Evolutionary conservation across 92 coral and sea anemone genomes (phyloP), one percentile per base, ranked within the genome.

Genomic region (Epizoanthus rinbou): DNA sequence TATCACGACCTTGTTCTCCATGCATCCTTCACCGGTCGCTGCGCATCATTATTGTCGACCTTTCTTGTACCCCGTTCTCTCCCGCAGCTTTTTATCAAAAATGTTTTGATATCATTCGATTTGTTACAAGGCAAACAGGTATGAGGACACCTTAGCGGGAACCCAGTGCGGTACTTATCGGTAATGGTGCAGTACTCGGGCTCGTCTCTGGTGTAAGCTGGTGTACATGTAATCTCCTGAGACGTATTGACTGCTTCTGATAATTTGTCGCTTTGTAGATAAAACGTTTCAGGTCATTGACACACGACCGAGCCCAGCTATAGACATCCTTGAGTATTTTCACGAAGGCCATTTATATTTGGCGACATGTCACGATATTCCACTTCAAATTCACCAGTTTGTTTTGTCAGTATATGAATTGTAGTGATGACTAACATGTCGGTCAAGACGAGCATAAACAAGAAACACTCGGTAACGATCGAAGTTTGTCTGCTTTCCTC

Each of bases 101-200:
- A 15, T 74, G 80, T 74, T 74, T 74, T 74, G 80, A 74, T 74
- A 74, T 53, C 80, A 74, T 24, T 53, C 50, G 80, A 74, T 74
- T 33, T 50, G 54, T 18, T 17, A 25, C 39, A 35, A 74, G 63
- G 18, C 57, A 74, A 25, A 25, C 41, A 9, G 43, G 63, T 25
- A 54, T 13, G 11, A 15, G 63, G 17, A 33, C 28, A 33, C 31
- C 19, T 28, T 67, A 67, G 72, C 50, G 47, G 72, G 72, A 24
- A 67, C 17, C 8, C 35, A 67, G 37, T 31, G 45, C 47, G 19
- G 72, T 13, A 41, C 25, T 1, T 5, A 45, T 45, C 13, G 21
- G 72, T 67, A 16, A 17, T 13, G 41, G 33, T 17, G 33, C 7
- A 28, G 21, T 67, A 33, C 17, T 33, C 54, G 54, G 28, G 6